phyloP scores from a whole-genome alignment of 2,888 invertebrate species.

The Cephus pulcher region DNA sequence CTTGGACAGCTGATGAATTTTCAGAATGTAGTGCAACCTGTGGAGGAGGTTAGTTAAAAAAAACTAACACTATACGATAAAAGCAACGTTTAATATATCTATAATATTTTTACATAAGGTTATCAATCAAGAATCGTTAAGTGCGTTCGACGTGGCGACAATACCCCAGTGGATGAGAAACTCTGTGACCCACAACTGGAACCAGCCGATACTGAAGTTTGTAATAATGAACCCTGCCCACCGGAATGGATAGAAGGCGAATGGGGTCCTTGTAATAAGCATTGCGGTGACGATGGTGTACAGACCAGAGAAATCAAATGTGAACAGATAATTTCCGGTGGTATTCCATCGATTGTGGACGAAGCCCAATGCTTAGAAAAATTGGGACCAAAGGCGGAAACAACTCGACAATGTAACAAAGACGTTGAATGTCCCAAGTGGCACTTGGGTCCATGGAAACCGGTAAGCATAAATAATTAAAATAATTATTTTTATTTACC shows the following conservation, averaged over 20 bases:
- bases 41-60: constrained; percentile 79
- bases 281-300: constrained; percentile 82
- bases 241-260: constrained; percentile 82
- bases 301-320: constrained; percentile 82
- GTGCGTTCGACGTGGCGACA: constrained; percentile 81
- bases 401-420: constrained; percentile 79
- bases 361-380: constrained; percentile 79
- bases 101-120: constrained; percentile 67
- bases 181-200: constrained; percentile 84
- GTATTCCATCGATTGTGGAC: constrained; percentile 77
- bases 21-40: constrained; percentile 87
- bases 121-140: constrained; percentile 81
- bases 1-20: constrained; percentile 85
- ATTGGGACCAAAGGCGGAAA: constrained; percentile 77
- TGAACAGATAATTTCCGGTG: constrained; percentile 81
- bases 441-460: constrained; percentile 91
- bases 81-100: constrained; percentile 7
- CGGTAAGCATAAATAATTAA: constrained; percentile 70
- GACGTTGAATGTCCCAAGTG: constrained; percentile 86
- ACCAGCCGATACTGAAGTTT: constrained; percentile 78
- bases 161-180: constrained; percentile 77
- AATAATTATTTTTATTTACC: not conserved
- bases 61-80: not conserved
- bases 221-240: constrained; percentile 82
- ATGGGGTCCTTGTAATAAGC: constrained; percentile 86